These are phyloP conservation scores for zebrafish (Danio rerio) DNA, from an alignment of 2,113 vertebrate species.

Conservation along the genomic window DNA sequence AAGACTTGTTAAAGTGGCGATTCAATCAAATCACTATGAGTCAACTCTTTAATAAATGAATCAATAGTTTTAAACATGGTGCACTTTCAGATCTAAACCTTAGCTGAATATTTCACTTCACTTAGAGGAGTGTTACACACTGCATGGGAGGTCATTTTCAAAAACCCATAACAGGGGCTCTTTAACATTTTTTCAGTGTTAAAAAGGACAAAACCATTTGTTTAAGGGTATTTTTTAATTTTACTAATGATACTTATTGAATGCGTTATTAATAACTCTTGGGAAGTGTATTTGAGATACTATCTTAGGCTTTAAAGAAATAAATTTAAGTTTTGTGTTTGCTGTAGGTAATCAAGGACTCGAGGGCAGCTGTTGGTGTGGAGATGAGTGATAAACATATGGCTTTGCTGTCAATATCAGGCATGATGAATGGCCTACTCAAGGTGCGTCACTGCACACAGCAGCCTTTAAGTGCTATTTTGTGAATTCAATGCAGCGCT, in stretches of 20 bases:
- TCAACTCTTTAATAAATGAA: too few relatives aligned
- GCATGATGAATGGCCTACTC: conserved; percentile 34
- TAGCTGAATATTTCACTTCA: too few relatives aligned
- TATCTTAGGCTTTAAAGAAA: conserved; percentile 25
- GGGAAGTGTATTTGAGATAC: background rate
- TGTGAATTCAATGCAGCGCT: conserved; percentile 24
- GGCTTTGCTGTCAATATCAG: conserved; percentile 36
- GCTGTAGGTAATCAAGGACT: conserved; percentile 38
- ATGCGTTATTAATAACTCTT: background rate
- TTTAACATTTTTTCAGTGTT: too few relatives aligned
- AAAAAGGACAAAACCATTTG: too few relatives aligned
- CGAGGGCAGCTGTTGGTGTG: background rate
- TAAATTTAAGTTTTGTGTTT: conserved; percentile 21
- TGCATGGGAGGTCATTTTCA: too few relatives aligned
- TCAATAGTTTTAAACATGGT: too few relatives aligned
- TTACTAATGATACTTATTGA: background rate
- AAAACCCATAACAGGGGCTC: too few relatives aligned
- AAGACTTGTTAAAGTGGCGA: too few relatives aligned
- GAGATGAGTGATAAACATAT: conserved; percentile 48
- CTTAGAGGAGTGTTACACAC: too few relatives aligned
- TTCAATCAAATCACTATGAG: too few relatives aligned
- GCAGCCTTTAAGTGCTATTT: conserved; percentile 29
- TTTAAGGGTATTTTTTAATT: background rate
- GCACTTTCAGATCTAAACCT: too few relatives aligned
- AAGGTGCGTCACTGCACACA: background rate